These are phyloP conservation scores for Tinea semifulvella DNA, from an alignment of 2,888 invertebrate species.

Conservation along the genomic window DNA sequence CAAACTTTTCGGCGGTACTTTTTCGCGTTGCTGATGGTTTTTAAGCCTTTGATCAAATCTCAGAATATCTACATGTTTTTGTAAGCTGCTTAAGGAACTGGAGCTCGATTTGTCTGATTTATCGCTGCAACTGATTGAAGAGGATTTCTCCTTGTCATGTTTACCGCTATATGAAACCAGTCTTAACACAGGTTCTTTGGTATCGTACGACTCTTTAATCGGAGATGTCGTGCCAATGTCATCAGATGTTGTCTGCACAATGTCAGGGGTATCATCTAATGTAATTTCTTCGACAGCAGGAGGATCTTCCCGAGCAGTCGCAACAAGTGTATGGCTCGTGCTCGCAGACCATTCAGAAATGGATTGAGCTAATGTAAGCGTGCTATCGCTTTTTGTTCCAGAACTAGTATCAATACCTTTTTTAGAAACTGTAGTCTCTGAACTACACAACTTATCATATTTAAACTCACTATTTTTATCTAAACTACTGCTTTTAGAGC, in stretches of 20 bases:
- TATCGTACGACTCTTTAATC: conserved; percentile 28
- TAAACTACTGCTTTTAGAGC: conserved; percentile 68
- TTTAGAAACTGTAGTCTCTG: conserved; percentile 62
- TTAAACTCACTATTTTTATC: conserved; percentile 65
- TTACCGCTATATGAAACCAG: conserved; percentile 40
- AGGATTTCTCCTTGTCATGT: conserved; percentile 44
- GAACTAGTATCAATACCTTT: conserved; percentile 70
- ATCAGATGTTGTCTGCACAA: conserved; percentile 31
- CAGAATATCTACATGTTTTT: conserved; percentile 48
- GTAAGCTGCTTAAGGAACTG: conserved; percentile 57
- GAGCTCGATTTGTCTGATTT: conserved; percentile 63
- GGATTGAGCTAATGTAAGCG: conserved; percentile 77
- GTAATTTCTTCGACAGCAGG: conserved; percentile 49
- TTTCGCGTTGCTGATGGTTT: conserved; percentile 47
- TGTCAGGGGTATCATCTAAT: conserved; percentile 55
- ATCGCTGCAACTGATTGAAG: conserved; percentile 60
- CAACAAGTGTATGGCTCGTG: conserved; percentile 78
- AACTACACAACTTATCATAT: conserved; percentile 70
- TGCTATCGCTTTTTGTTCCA: conserved; percentile 83
- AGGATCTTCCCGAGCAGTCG: conserved; percentile 63
- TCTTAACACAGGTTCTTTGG: conserved; percentile 41
- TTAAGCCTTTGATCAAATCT: conserved; percentile 47
- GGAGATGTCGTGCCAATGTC: conserved; percentile 32
- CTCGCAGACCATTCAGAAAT: conserved; percentile 88
- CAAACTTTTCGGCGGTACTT: conserved; percentile 55